Evolutionary conservation across 2,113 vertebrate species (phyloP), one percentile per base, ranked within the genome.

Genomic region (Capra hircus): DNA sequence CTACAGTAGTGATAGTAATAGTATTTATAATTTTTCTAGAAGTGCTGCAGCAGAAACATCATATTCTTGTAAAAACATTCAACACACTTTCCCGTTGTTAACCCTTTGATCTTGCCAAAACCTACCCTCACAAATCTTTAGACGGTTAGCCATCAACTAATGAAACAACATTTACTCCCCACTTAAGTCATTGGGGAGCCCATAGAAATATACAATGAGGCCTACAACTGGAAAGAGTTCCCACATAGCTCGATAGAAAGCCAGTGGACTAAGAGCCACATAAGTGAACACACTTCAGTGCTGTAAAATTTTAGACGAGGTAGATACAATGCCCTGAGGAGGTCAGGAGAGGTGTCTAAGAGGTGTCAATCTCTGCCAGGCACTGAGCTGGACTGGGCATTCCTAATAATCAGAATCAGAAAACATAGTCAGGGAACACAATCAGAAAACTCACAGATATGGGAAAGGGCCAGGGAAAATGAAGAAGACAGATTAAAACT

Each of bases 271-370:
- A 36, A 85, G 12, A 91, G 3, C 13, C n/a, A 67, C 59, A 30
- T 12, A 96, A 60, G 3, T n/a, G 30, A 78, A 53, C 27, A 57
- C 53, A 59, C 6, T 57, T 77, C 25, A 25, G 15, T 17, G 25
- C 9, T 93, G 17, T 64, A 52, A 77, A 62, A 83, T 78, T 82
- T 83, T 95, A 96, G 67, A 89, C 14, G 78, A 94, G 84, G 7
- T 93, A 45, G 59, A 97, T 16, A 50, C 17, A 64, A 59, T 57
- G 8, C 25, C 45, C 43, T 43, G 40, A 12, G 19, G 21, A 30
- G 19, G 14, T 84, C 59, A 59, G 16, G 43, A 30, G 45, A 94
- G 6, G 4, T n/a, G 27, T 36, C 48, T 25, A 48, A 52, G 27
- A 86, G 30, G 23, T 59, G 13, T 1, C 59, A 62, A 17, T 6